A percentile compares a stretch with the other conserved stretches of the same genome.
phyloP scores from a whole-genome alignment of 2,888 invertebrate species.

The Lucinisca nassula region DNA sequence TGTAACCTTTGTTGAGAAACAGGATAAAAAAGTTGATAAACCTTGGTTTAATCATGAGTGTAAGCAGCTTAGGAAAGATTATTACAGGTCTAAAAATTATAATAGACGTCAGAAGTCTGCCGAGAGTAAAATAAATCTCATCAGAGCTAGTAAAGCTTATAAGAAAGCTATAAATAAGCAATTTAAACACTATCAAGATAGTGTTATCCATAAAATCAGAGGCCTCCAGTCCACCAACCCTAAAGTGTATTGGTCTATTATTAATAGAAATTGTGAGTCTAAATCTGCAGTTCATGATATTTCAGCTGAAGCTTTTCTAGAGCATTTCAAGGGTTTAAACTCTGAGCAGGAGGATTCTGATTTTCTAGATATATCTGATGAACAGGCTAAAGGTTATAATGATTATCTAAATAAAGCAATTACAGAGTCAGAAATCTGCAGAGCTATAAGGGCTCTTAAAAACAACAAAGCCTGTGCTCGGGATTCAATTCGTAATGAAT shows the following conservation, averaged over 20 bases:
- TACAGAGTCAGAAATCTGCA: background rate
- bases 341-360: background rate
- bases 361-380: background rate
- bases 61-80: background rate
- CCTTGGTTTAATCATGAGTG: background rate
- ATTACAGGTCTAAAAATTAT: background rate
- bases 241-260: background rate
- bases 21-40: background rate
- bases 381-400: background rate
- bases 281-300: background rate
- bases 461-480: background rate
- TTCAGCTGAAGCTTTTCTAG: background rate
- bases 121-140: background rate
- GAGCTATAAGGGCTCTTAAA: background rate
- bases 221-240: background rate
- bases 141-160: background rate
- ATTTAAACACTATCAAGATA: background rate
- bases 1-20: background rate
- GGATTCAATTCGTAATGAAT: background rate
- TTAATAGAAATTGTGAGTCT: conserved; percentile 3
- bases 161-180: background rate
- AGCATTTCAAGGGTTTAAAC: background rate
- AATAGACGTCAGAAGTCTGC: background rate
- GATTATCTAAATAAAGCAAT: background rate
- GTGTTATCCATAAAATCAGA: background rate